Base-by-base conservation (phyloP, 2,888 invertebrate genomes). In the Eumacrocentrus americanus region DNA sequence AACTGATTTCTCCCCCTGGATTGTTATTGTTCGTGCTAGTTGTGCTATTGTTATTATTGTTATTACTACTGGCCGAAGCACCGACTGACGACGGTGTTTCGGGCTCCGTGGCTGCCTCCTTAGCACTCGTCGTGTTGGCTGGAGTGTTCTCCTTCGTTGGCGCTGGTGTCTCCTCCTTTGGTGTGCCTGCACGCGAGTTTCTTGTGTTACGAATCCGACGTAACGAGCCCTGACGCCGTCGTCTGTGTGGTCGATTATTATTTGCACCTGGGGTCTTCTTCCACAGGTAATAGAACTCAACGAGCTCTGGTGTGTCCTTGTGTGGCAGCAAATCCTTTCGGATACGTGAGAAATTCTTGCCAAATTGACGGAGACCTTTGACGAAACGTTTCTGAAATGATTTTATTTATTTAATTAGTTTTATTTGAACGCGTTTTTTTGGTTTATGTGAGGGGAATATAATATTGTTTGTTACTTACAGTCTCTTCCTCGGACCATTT, bases 201-300 rank as follows among this genome's bases (percentile, higher is more conserved):
- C 94, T 85, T 58, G 94, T 94, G 75, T 93, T 93, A 67, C 94
- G 88, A 68, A 94, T 94, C 74, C 95, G 86, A 70, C 95, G 87
- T 72, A 95, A 83, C 52, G 94, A 94, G 71, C 91, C 91, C 81
- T 92, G 94, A 54, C 95, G 85, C 67, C 95, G 86, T 78, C 97
- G 86, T 68, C 97, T 86, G 79, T 97, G 96, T 22, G 97, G 97
- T 70, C 98, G 88, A 82, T 96, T 96, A 80, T 94, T 95, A 81
- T 95, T 94, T 64, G 98, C 98, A 74, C 95, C 95, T 16, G 98
- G 95, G 37, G 98, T 97, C 84, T 98, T 99, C 85, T 99, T 99
- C 99, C 99, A 99, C 78, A 97, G 86, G 84, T 99, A 99, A 83
- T 99, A 99, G 84, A 95, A 99, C 82, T 98, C 97, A 56, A 99